Evolutionary conservation across 2,888 invertebrate species (phyloP).

Genomic region (Resseliella maxima): DNA sequence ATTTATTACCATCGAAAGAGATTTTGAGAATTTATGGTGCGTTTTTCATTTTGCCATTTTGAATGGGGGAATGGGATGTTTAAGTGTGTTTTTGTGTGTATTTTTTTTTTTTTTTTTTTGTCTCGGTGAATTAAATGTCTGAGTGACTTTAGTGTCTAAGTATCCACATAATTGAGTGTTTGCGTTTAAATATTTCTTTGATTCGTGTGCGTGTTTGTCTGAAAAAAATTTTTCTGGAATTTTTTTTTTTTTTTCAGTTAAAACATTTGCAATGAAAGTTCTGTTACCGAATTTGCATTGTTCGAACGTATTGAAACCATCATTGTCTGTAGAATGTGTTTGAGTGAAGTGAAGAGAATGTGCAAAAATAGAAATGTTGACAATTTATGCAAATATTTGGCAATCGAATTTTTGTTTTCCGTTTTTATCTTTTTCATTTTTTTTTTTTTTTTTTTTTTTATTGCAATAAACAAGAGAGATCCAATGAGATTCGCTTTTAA

Average conservation of each 20-base stretch:
- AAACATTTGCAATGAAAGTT: too few relatives aligned
- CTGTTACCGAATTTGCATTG: too few relatives aligned
- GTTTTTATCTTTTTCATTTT: neutral
- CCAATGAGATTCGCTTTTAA: too few relatives aligned
- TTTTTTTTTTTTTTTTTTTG: neutral
- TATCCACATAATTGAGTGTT: too few relatives aligned
- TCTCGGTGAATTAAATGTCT: too few relatives aligned
- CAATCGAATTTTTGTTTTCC: neutral
- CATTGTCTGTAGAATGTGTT: neutral
- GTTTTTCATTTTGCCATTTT: neutral
- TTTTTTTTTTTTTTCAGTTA: too few relatives aligned
- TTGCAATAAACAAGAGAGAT: too few relatives aligned
- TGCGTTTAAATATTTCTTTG: too few relatives aligned
- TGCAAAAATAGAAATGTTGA: neutral
- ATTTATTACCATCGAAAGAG: conserved; percentile 55
- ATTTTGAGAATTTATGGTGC: conserved; percentile 56
- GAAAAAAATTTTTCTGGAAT: too few relatives aligned
- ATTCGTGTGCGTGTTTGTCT: too few relatives aligned
- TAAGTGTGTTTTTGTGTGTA: neutral
- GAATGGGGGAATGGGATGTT: neutral
- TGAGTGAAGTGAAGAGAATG: neutral
- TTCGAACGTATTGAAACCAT: too few relatives aligned
- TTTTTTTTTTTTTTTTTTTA: neutral
- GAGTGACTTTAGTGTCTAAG: too few relatives aligned
- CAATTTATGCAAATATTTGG: conserved; percentile 38